Evolutionary conservation across 2,888 invertebrate species (phyloP).

Genomic region (Trachelus stipa): DNA sequence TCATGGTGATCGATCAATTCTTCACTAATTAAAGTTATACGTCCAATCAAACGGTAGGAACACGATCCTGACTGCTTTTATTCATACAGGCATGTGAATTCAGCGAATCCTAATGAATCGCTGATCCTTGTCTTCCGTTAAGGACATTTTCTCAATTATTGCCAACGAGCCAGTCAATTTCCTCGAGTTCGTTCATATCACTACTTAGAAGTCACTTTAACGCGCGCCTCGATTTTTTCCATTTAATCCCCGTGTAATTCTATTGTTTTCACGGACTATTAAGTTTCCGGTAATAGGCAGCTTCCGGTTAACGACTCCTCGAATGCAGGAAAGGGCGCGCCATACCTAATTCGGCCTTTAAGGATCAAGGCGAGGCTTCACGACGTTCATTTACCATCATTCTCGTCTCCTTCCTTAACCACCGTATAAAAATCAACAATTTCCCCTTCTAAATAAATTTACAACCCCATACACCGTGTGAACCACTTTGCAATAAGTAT

Average conservation of each 20-base stretch:
- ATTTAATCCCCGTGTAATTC: conserved; percentile 65
- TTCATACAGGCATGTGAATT: neutral
- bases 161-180: conserved; percentile 32
- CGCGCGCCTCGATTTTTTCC: conserved; percentile 42
- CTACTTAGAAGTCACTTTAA: neutral
- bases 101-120: neutral
- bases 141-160: neutral
- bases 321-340: conserved; percentile 67
- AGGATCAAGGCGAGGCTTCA: conserved; percentile 62
- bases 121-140: neutral
- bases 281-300: conserved; percentile 62
- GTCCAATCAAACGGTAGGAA: neutral
- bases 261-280: conserved; percentile 68
- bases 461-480: neutral
- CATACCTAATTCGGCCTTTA: conserved; percentile 62
- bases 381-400: neutral
- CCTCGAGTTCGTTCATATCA: conserved; percentile 27
- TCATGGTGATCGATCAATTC: neutral
- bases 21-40: neutral
- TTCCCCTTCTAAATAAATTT: neutral
- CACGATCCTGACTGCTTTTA: neutral
- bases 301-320: conserved; percentile 61
- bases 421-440: neutral
- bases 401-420: neutral
- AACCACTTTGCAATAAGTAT: neutral